Conservation (phyloP, 1,140 invertebrate species). For the Polypedilum pembai region DNA sequence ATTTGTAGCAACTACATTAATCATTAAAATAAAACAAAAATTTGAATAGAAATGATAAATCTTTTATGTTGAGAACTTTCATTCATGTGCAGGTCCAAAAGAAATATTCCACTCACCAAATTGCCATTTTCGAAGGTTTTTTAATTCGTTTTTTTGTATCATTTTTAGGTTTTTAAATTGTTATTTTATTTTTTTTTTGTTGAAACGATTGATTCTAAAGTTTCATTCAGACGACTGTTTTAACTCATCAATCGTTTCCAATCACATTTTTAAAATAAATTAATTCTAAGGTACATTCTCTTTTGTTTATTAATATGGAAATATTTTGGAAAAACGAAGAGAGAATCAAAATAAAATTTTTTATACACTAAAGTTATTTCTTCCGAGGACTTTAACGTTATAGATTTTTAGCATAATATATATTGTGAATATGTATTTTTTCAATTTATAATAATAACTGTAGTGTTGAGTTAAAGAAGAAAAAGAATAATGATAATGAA, state of each 20-base stretch:
- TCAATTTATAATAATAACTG: no score
- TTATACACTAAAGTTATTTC: no score
- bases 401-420: no score
- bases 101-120: slow-evolving; percentile 12
- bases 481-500: no score
- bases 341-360: no score
- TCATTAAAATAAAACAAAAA: background rate
- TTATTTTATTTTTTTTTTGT: background rate
- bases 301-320: no score
- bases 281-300: background rate
- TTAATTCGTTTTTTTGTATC: background rate
- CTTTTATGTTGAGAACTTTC: no score
- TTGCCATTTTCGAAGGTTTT: background rate
- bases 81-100: background rate
- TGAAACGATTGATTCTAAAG: background rate
- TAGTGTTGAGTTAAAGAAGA: no score
- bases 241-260: slow-evolving; percentile 11
- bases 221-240: background rate
- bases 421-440: no score
- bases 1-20: background rate
- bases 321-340: no score
- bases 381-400: background rate
- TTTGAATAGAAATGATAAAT: no score
- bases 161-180: slow-evolving; percentile 7
- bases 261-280: slow-evolving; percentile 10